Percentiles rank a stretch among this genome's conserved stretches.
These are phyloP conservation scores for Ormyrus labotus DNA, from an alignment of 2,888 invertebrate species.

Conservation along the genomic window DNA sequence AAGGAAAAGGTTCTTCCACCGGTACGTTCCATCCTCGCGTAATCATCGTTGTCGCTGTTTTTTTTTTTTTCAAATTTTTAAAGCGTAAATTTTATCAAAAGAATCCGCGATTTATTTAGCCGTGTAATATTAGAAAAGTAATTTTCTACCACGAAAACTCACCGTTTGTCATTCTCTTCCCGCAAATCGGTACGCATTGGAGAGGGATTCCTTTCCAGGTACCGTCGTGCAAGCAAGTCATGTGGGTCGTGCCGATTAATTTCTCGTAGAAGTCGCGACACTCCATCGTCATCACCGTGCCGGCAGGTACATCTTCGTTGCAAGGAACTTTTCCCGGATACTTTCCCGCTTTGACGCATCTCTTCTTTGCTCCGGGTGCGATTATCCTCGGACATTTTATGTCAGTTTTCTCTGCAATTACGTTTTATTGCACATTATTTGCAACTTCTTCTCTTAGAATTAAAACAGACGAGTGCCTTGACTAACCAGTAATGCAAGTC, in stretches of 20 bases:
- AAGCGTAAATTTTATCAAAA: too few relatives aligned
- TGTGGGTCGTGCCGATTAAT: conserved; percentile 61
- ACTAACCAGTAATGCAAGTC: conserved; percentile 54
- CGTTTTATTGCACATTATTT: neutral
- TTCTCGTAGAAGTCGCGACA: conserved; percentile 73
- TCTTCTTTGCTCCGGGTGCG: conserved; percentile 60
- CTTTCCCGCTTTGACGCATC: conserved; percentile 67
- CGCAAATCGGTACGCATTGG: conserved; percentile 72
- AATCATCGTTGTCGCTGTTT: conserved; percentile 67
- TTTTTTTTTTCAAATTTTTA: neutral
- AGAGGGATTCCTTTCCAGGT: conserved; percentile 73
- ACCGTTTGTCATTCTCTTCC: conserved; percentile 54
- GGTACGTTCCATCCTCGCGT: conserved; percentile 73
- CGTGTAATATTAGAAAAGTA: neutral
- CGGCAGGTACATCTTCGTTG: conserved; percentile 67
- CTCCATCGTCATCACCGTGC: conserved; percentile 68
- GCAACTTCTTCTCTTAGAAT: neutral
- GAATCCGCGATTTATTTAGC: too few relatives aligned
- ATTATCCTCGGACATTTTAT: conserved; percentile 63
- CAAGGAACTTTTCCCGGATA: conserved; percentile 67
- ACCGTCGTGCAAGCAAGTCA: conserved; percentile 73
- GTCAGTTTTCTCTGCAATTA: neutral
- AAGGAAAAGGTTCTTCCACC: conserved; percentile 76
- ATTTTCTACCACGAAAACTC: neutral
- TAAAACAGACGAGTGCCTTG: neutral